These are phyloP conservation scores for Coronaproctus castanopsis DNA, from an alignment of 2,888 invertebrate genomes.

Conservation along the genomic window DNA sequence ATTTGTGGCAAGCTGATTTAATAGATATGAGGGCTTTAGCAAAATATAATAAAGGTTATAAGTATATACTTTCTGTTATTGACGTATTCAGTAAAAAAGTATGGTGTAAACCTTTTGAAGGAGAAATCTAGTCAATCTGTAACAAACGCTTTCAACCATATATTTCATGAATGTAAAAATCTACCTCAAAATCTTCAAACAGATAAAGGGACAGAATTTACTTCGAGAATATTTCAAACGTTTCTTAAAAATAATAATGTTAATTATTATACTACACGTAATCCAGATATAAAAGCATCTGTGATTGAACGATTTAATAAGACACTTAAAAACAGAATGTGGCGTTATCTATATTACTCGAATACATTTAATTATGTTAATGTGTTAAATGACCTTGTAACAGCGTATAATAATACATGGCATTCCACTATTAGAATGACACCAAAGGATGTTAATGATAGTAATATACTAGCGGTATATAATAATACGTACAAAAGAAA, in stretches of 20 bases:
- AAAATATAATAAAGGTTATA: no score
- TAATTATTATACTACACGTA: no score
- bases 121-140: no score
- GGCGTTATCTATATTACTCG: constrained; percentile 19
- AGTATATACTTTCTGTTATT: no score
- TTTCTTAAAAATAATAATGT: constrained; percentile 14
- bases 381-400: constrained; percentile 18
- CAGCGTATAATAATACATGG: constrained; percentile 19
- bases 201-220: constrained; percentile 19
- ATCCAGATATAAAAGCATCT: constrained; percentile 21
- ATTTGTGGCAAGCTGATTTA: no score
- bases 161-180: not conserved
- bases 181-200: constrained; percentile 15
- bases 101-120: no score
- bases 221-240: not conserved
- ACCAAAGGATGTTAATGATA: constrained; percentile 15
- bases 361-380: constrained; percentile 20
- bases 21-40: no score
- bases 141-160: no score
- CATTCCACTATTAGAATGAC: constrained; percentile 18
- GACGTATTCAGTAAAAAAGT: no score
- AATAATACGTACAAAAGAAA: constrained; percentile 9
- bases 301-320: constrained; percentile 23
- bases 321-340: constrained; percentile 22
- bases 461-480: constrained; percentile 6